A percentile compares a stretch with the other conserved stretches of the same genome.
Evolutionary conservation across 35 echinoderm and acorn worm species (phyloP).

Genomic region (Eucidaris tribuloides): DNA sequence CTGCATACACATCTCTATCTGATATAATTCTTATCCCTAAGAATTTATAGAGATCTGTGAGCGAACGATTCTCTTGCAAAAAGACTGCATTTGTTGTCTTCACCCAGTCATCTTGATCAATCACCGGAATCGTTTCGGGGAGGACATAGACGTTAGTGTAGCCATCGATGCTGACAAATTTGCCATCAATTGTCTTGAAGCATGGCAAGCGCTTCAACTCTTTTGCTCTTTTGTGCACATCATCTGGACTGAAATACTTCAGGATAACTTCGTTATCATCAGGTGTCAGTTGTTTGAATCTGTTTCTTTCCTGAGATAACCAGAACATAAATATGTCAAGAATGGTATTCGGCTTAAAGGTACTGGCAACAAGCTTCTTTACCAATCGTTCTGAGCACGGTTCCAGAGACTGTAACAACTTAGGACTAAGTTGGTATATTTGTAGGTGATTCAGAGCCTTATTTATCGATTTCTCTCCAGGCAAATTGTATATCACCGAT

Average conservation of each 20-base stretch:
- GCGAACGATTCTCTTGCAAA: neutral
- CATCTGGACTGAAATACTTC: neutral
- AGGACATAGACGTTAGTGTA: neutral
- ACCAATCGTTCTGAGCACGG: too few relatives aligned
- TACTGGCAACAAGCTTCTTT: too few relatives aligned
- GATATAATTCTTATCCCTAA: neutral
- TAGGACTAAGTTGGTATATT: neutral
- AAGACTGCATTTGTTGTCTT: neutral
- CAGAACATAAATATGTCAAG: neutral
- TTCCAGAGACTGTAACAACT: too few relatives aligned
- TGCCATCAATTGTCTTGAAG: conserved; percentile 22
- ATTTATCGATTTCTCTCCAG: too few relatives aligned
- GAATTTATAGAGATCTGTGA: neutral
- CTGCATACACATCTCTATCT: conserved; percentile 3
- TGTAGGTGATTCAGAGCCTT: too few relatives aligned
- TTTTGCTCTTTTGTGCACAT: neutral
- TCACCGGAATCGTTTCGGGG: neutral
- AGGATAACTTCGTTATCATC: neutral
- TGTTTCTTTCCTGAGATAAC: neutral
- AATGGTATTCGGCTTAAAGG: neutral
- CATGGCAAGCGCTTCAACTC: conserved; percentile 37
- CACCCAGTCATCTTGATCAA: conserved; percentile 12
- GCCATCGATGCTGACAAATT: neutral
- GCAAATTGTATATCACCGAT: too few relatives aligned
- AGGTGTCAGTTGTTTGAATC: neutral